These are phyloP conservation scores for Periophthalmodon schlosseri DNA, from an alignment of 2,113 vertebrate genomes.

Conservation along the genomic window DNA sequence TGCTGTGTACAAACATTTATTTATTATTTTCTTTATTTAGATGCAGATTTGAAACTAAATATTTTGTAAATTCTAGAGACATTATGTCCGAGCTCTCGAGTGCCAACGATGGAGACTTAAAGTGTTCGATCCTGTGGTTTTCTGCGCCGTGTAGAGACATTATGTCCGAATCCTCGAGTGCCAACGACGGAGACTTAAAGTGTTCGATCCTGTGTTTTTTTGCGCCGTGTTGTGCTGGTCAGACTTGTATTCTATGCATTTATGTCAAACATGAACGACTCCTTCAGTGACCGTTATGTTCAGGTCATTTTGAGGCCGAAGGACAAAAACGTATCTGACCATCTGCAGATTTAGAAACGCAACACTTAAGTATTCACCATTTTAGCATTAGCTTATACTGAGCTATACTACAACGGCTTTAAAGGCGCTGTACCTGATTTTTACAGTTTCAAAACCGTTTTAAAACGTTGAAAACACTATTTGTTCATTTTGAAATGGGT, in stretches of 20 bases:
- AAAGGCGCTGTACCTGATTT: too few species aligned
- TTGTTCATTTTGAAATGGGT: too few species aligned
- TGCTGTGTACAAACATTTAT: conserved; percentile 43
- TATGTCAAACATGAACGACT: conserved; percentile 36
- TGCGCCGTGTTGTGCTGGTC: conserved; percentile 51
- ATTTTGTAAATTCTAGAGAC: neutral
- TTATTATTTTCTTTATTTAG: conserved; percentile 36
- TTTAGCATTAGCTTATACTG: neutral
- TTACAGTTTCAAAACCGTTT: too few species aligned
- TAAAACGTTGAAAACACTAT: too few species aligned
- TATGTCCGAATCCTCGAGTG: conserved; percentile 44
- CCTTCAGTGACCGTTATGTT: conserved; percentile 12
- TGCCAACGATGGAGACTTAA: conserved; percentile 68
- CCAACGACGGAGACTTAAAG: conserved; percentile 64
- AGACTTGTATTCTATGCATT: conserved; percentile 73
- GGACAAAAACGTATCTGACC: neutral
- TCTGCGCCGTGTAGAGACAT: conserved; percentile 30
- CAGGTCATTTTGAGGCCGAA: conserved; percentile 12
- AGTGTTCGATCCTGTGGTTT: conserved; percentile 38
- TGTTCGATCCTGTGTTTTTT: conserved; percentile 24
- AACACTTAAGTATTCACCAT: neutral
- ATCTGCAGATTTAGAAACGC: neutral
- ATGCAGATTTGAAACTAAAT: conserved; percentile 31
- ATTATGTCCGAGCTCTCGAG: conserved; percentile 29
- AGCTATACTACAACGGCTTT: neutral